A percentile compares a stretch with the other conserved stretches of the same genome.
These are phyloP conservation scores for Leuciscus waleckii DNA, from an alignment of 2,797 vertebrate species.

Conservation along the genomic window DNA sequence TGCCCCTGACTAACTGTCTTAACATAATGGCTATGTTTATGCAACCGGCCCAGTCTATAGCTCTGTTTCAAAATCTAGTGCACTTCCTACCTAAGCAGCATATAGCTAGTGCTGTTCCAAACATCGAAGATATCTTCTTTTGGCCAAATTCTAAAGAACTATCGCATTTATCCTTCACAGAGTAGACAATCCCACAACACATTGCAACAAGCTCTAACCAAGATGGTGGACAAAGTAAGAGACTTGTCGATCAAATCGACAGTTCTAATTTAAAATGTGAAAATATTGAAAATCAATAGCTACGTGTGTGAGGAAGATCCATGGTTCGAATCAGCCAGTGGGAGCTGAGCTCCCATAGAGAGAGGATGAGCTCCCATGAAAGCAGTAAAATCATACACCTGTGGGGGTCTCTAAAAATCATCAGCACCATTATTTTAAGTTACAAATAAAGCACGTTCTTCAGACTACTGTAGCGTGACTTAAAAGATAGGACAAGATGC, in stretches of 20 bases:
- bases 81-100: not conserved
- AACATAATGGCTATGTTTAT: too few relatives aligned
- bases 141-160: not conserved
- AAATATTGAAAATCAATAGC: not conserved
- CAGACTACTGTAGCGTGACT: too few relatives aligned
- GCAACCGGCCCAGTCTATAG: not conserved
- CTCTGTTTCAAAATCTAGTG: slow-evolving; percentile 16
- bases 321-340: too few relatives aligned
- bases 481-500: too few relatives aligned
- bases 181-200: not conserved
- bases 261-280: not conserved
- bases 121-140: not conserved
- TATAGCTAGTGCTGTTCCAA: not conserved
- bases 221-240: not conserved
- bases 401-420: too few relatives aligned
- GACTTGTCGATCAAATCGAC: not conserved
- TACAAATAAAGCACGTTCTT: too few relatives aligned
- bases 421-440: too few relatives aligned
- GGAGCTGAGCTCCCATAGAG: too few relatives aligned
- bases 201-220: not conserved
- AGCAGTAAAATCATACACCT: too few relatives aligned
- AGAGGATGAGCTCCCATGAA: too few relatives aligned
- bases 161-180: not conserved
- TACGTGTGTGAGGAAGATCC: not conserved
- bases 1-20: too few relatives aligned